phyloP scores from a whole-genome alignment of 2,113 vertebrate genomes.

The Hippolais icterina region DNA sequence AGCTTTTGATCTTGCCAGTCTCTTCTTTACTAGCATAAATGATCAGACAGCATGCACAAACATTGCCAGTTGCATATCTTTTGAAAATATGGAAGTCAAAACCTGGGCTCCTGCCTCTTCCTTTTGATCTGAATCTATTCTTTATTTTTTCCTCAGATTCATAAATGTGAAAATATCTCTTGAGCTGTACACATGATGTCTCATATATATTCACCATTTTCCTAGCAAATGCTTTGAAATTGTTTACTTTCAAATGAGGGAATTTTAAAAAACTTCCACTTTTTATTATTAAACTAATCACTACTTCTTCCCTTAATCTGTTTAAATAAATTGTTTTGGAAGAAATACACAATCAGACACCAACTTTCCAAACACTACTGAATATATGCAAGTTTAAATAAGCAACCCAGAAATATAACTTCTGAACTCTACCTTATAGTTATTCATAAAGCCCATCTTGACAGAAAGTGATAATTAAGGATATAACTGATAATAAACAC shows the following conservation, averaged over 20 bases:
- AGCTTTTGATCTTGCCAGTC: slow-evolving; percentile 41
- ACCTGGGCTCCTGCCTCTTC: background rate
- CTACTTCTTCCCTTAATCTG: background rate
- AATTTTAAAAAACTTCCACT: background rate
- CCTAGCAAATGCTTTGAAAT: background rate
- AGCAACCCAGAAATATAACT: background rate
- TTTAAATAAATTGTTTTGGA: background rate
- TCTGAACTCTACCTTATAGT: background rate
- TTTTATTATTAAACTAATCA: background rate
- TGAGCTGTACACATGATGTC: background rate
- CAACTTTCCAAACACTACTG: background rate
- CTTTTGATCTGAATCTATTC: slow-evolving; percentile 30
- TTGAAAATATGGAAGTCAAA: slow-evolving; percentile 13
- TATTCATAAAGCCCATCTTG: slow-evolving; percentile 8
- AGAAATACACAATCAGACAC: background rate
- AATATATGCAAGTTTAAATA: slow-evolving; percentile 24
- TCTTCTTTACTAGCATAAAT: slow-evolving; percentile 29
- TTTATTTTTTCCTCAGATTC: background rate
- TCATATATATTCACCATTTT: background rate
- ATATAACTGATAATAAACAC: slow-evolving; percentile 43
- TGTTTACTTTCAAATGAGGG: background rate
- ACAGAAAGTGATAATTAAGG: slow-evolving; percentile 58
- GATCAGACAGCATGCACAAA: slow-evolving; percentile 57
- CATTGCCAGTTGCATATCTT: slow-evolving; percentile 1
- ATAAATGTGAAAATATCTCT: background rate